Evolutionary conservation across 2,797 vertebrate genomes (phyloP), one percentile per base, ranked within the genome.

Genomic region (Chelmon rostratus): DNA sequence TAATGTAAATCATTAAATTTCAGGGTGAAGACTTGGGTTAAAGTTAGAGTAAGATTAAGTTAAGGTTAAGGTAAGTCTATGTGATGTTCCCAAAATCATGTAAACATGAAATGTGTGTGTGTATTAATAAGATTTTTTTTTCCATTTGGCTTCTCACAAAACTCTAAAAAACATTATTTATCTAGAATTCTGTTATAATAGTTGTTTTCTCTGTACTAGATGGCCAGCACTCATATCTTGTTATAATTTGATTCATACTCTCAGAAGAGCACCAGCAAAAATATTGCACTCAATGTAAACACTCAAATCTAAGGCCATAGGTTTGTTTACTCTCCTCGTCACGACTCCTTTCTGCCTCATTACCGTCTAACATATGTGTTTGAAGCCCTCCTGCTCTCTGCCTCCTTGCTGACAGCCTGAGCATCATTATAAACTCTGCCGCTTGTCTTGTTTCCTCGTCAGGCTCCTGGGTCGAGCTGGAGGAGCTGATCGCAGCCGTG

Each of bases 391-490:
- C 53, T 7, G n/a, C 10, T n/a, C 21, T 15, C 23, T 35, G 37
- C 11, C 28, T 77, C 37, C 49, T 42, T 44, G 46, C 44, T 19
- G 54, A 4, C 44, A 31, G n/a, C 16, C 68, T 12, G 59, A 68
- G 42, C 54, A 3, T 82, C 74, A n/a, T 69, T 10, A 65, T 40
- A 42, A 57, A 58, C 56, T 66, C 62, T 18, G 38, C 66, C 53
- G 68, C 49, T 42, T 23, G 10, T 46, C 2, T 25, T 61, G 49
- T 88, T 33, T 79, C n/a, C 63, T 83, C 75, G 0, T 82, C 84
- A 96, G 95, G 90, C 76, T 95, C 94, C 58, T 95, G 95, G 95
- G 94, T 95, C 9, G 93, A 95, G 89, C 87, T 96, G 87, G 94
- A 95, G 90, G 93, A 93, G 79, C 89, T 93, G 90, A 91, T 92